Evolutionary conservation across 1,140 invertebrate species (phyloP), one percentile per base, ranked within the genome.

Genomic region (Pogonomyrmex californicus): DNA sequence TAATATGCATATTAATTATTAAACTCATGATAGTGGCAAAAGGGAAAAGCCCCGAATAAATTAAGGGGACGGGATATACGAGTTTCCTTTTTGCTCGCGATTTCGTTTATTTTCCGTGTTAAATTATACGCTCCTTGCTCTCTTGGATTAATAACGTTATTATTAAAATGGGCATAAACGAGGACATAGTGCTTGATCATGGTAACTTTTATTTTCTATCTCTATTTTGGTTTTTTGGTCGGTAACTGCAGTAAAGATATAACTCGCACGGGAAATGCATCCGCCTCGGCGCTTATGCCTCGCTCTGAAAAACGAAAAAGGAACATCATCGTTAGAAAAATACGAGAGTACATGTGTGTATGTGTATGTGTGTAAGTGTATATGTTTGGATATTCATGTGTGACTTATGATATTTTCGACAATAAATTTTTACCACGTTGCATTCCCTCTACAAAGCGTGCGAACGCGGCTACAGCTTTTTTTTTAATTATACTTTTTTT

Each of bases 261-360:
- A 86, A 88, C 88, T 90, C 71, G 88, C 85, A 71, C 75, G 85
- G 66, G 66, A 79, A 89, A 90, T 86, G 90, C 91, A 66, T 92
- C 93, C 93, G 92, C 92, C 78, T 86, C 91, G 92, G 91, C 89
- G 92, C 91, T 94, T 94, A 94, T 89, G 93, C 93, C 91, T 93
- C 93, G 92, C 93, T 94, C 93, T 94, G 94, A 94, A 94, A 94
- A 94, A 87, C 82, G 41, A 91, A 90, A 91, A 92, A 93, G 91
- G 93, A 89, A 94, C 44, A 71, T 70, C 75, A 77, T 44, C 56
- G 58, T 90, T 90, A 90, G 86, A 68, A 4, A 81, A 49, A 49
- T 68, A 68, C 30, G 4, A 17, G 33, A 10, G 65, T 47, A 1
- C 4, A 4, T 33, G 23, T 3, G 36, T 41, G 12, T 56, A 10